Evolutionary conservation across 2,113 vertebrate species (phyloP), one percentile per base, ranked within the genome.

Genomic region (Thymallus thymallus): DNA sequence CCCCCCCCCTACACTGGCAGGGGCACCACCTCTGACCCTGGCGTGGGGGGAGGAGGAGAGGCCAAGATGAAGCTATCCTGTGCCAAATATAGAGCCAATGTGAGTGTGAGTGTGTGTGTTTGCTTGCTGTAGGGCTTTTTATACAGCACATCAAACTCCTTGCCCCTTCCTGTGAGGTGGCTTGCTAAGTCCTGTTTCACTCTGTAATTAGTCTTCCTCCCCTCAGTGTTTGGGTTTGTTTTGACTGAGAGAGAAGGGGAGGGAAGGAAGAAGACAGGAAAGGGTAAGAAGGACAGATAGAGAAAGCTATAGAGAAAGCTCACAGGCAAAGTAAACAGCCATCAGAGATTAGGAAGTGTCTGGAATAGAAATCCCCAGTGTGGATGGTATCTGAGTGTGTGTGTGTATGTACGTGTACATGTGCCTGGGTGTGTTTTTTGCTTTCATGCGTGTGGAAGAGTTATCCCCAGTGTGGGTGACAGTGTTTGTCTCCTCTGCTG

Each of bases 391-490:
- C 13, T 20, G 20, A 6, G 5, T 55, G 20, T 55, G 51, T 41
- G 35, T 41, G 35, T 41, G 9, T 9, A 7, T 9, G 32, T 9
- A 5, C 1, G 7, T 55, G 48, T 55, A 13, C 3, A 20, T 14
- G 51, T 5, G 51, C 5, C n/a, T n/a, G n/a, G n/a, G 4, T 76
- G 62, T 84, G 80, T 41, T 41, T 41, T 41, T 41, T 41, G 35
- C 9, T 41, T 41, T 41, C 78, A 76, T 58, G 64, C 6, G 30
- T 22, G 16, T 55, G 20, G 51, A 55, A 55, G 20, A 20, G 51
- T 20, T 20, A 55, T 55, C 51, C 18, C 18, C 16, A 55, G 20
- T 20, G 16, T 55, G 13, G 1, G 16, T 55, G 14, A 55, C 51
- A 55, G 20, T 63, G 61, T 63, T 24, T 26, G 61, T 63, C 12